Base-by-base conservation (phyloP, 2,797 vertebrate genomes). In the Hirundo rustica region DNA sequence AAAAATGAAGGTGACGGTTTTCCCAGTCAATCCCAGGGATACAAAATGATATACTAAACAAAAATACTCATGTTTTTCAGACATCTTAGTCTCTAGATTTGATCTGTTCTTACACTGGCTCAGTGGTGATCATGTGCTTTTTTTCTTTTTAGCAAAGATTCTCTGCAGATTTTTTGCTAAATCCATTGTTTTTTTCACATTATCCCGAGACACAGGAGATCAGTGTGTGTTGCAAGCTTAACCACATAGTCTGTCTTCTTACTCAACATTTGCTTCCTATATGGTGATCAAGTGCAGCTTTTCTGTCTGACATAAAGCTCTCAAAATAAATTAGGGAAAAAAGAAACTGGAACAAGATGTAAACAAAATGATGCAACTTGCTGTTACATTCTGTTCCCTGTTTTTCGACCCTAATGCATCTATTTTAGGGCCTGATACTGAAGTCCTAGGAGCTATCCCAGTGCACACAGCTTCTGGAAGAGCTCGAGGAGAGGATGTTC, bases 241-340 rank as follows among this genome's bases (percentile, higher is more conserved):
- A 42, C 42, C 72, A 54, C 54, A 50, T 22, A 53, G 50, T 51
- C 80, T 73, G 70, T 34, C 62, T 55, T 75, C 58, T 72, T 92
- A 51, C 57, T 64, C 84, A 66, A 4, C 0, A 0, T 75, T 88
- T 75, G 8, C 51, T 84, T 88, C 91, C 80, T 68, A 9, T 58
- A 58, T 13, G 82, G 32, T 85, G 73, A 26, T 90, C 60, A 60
- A 72, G 51, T 83, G 80, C 91, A 77, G 53, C 53, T 93, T 85
- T 83, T 74, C 48, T 87, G 68, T 57, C 51, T 95, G 92, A 88
- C 74, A 86, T 79, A 88, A 84, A 94, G 36, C 48, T 94, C 92
- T 84, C 55, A 86, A 93, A 94, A 91, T 89, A 95, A 95, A 92
- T 83, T 54, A 75, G n/a, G 47, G 57, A 77, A 94, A 90, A 89